Conservation (phyloP, 53 echinoderm and acorn worm species). For the Actinopyga echinites region DNA sequence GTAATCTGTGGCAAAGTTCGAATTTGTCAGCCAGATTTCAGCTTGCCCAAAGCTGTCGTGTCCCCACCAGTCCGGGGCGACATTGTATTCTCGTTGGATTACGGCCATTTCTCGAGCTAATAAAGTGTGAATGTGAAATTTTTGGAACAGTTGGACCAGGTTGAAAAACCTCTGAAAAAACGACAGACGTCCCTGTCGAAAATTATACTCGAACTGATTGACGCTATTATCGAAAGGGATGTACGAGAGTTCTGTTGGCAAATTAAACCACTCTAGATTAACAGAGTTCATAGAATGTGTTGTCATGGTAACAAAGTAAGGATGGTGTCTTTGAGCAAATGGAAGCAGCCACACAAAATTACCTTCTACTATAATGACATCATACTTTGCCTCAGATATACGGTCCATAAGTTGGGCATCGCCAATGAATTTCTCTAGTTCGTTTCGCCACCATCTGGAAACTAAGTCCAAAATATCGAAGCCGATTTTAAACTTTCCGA, state of each 20-base stretch:
- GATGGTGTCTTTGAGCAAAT: not conserved
- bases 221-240: constrained; percentile 22
- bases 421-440: constrained; percentile 24
- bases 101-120: not conserved
- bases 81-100: not conserved
- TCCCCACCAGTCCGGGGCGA: not conserved
- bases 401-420: constrained; percentile 45
- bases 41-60: constrained; percentile 11
- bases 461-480: constrained; percentile 16
- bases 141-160: not conserved
- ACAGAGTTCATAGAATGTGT: not conserved
- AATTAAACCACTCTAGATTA: not conserved
- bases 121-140: not conserved
- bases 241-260: constrained; percentile 18
- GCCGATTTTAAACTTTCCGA: not conserved
- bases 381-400: constrained; percentile 30
- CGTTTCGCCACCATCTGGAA: constrained; percentile 30
- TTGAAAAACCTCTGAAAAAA: not conserved
- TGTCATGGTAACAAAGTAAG: not conserved
- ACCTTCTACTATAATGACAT: constrained; percentile 4
- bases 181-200: constrained; percentile 2
- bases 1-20: constrained; percentile 12
- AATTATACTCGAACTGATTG: constrained; percentile 10
- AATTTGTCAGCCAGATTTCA: constrained; percentile 8
- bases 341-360: constrained; percentile 19